Conservation (phyloP, 2,797 vertebrate species). For the Otus scops region DNA sequence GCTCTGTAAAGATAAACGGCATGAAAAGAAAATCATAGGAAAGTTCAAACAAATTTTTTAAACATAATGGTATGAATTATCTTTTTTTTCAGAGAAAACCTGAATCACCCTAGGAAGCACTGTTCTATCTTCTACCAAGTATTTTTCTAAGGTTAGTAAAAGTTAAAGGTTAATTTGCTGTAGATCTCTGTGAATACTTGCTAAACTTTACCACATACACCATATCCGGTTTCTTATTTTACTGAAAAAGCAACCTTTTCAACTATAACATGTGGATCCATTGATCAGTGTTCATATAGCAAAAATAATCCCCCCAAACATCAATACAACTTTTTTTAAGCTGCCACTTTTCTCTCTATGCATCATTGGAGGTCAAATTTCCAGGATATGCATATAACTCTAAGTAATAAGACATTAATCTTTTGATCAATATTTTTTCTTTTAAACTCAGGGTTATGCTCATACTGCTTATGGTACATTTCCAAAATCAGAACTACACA, state of each 20-base stretch:
- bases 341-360: not conserved
- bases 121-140: not conserved
- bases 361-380: not conserved
- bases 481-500: not conserved
- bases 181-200: not conserved
- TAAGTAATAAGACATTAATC: not conserved
- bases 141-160: not conserved
- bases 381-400: not conserved
- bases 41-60: not conserved
- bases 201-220: not conserved
- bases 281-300: not conserved
- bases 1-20: not conserved
- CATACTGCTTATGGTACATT: not conserved
- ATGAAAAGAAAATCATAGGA: not conserved
- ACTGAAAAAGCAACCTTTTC: slow-evolving; percentile 8
- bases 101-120: not conserved
- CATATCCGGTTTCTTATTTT: not conserved
- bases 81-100: not conserved
- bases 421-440: not conserved
- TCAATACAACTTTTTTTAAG: not conserved
- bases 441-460: not conserved
- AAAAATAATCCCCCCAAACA: not conserved
- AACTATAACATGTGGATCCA: not conserved
- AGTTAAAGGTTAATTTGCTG: not conserved
- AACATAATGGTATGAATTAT: not conserved